phyloP scores from a whole-genome alignment of 2,797 vertebrate genomes.

The Stomatorhinus walkeri region DNA sequence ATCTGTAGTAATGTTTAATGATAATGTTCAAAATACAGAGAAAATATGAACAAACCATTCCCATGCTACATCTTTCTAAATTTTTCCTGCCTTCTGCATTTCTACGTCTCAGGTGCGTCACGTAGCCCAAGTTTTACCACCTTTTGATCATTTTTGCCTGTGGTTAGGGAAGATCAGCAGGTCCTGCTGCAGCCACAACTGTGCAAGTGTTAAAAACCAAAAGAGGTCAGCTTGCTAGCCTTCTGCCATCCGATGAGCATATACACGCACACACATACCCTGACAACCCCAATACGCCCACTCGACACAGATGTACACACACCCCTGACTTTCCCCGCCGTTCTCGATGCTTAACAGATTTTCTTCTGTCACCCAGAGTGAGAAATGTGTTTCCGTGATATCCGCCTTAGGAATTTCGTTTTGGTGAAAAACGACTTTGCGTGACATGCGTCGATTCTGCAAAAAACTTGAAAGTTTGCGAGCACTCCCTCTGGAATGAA shows the following conservation, averaged over 20 bases:
- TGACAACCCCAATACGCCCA: neutral
- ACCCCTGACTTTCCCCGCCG: neutral
- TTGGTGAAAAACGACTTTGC: neutral
- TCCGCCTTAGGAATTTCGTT: neutral
- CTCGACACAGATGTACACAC: neutral
- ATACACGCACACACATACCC: neutral
- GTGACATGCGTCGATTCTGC: neutral
- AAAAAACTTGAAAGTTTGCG: neutral
- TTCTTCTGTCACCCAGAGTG: slow-evolving; percentile 3
- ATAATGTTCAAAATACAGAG: neutral
- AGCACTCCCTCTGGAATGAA: neutral
- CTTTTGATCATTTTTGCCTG: neutral
- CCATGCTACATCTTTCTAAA: neutral
- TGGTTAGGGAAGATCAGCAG: neutral
- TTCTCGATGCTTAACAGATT: slow-evolving; percentile 5
- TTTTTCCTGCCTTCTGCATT: neutral
- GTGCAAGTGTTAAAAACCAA: neutral
- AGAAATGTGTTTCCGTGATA: neutral
- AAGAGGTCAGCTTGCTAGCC: neutral
- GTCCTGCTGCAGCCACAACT: neutral
- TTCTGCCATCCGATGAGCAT: neutral
- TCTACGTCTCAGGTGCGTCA: neutral
- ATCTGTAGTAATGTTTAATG: neutral
- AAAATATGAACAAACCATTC: neutral
- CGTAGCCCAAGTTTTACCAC: neutral